Percentiles rank a stretch among this genome's conserved stretches.
These are phyloP conservation scores for Eupithecia subumbrata DNA, from an alignment of 2,888 invertebrate genomes.

Conservation along the genomic window DNA sequence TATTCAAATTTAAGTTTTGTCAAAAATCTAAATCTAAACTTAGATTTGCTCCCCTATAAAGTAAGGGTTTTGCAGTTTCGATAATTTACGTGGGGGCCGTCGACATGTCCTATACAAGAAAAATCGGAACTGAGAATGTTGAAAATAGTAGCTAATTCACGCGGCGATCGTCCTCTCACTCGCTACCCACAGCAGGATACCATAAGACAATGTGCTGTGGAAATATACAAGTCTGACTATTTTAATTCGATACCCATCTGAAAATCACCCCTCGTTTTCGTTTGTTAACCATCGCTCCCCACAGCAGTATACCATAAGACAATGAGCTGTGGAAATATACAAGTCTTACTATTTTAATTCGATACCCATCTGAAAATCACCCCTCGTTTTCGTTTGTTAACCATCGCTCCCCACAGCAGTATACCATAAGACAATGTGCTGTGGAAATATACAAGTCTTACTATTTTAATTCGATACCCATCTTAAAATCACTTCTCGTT, in stretches of 20 bases:
- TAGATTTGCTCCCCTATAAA: no score
- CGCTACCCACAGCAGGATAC: not conserved
- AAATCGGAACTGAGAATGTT: not conserved
- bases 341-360: not conserved
- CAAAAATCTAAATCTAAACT: no score
- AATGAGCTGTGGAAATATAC: not conserved
- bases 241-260: not conserved
- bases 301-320: not conserved
- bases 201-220: not conserved
- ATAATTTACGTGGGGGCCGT: no score
- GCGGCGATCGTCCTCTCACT: not conserved
- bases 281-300: not conserved
- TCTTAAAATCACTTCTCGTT: not conserved
- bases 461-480: not conserved
- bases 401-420: not conserved
- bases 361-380: not conserved
- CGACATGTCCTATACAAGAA: not conserved
- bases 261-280: not conserved
- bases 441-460: not conserved
- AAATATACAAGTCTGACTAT: not conserved
- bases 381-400: not conserved
- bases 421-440: not conserved
- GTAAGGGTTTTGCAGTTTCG: no score
- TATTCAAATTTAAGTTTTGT: no score
- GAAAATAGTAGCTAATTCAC: not conserved